Percentiles rank a stretch among this genome's conserved stretches.
Evolutionary conservation across 2,113 vertebrate species (phyloP).

Genomic region (Asarcornis scutulata): DNA sequence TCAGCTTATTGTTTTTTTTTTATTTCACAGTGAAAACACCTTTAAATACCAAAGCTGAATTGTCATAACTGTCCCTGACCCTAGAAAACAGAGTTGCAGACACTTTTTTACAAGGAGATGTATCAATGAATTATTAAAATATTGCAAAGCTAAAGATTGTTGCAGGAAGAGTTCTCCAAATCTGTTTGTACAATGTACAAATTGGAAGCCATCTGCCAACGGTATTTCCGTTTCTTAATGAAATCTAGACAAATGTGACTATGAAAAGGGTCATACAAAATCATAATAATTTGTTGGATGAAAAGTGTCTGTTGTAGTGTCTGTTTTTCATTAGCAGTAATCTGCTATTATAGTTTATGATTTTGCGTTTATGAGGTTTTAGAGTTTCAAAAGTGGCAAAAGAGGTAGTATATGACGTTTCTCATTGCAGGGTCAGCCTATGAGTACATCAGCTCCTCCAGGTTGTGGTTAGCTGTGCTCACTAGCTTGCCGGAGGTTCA

Average conservation of each 20-base stretch:
- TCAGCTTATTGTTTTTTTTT: not conserved
- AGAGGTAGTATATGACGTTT: conserved; percentile 24
- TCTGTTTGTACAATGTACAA: not conserved
- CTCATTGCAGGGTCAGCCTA: conserved; percentile 3
- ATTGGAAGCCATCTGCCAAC: not conserved
- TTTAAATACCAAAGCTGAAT: not conserved
- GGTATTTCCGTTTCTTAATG: not conserved
- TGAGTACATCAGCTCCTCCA: conserved; percentile 10
- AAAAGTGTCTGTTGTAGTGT: not conserved
- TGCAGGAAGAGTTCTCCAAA: not conserved
- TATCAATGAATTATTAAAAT: not conserved
- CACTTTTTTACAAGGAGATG: not conserved
- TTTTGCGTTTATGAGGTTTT: conserved; percentile 3
- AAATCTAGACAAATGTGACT: not conserved
- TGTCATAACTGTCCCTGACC: not conserved
- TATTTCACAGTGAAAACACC: not conserved
- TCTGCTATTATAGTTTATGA: not conserved
- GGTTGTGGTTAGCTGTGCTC: conserved; percentile 1
- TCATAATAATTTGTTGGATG: not conserved
- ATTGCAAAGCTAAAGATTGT: not conserved
- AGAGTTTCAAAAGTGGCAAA: conserved; percentile 29
- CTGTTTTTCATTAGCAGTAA: not conserved
- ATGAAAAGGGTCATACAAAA: not conserved
- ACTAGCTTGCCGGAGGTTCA: conserved; percentile 29
- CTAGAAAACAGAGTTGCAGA: not conserved